Evolutionary conservation across 2,113 vertebrate species (phyloP).

Genomic region (Pipa parva): DNA sequence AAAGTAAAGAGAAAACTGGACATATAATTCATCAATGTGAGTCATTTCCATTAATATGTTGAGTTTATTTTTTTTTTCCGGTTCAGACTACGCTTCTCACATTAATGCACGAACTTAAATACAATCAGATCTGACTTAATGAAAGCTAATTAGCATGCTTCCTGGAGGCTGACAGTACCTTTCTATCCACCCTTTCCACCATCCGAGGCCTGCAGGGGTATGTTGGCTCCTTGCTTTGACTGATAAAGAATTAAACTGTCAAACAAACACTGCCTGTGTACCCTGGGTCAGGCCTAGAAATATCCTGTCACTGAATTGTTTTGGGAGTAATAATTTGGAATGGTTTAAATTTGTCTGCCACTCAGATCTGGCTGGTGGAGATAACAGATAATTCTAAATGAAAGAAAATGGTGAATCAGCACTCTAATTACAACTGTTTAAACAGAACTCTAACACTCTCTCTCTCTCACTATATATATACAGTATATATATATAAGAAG

Average conservation of each 20-base stretch:
- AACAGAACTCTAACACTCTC: too few species aligned
- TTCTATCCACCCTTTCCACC: conserved; percentile 28
- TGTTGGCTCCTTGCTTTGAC: conserved; percentile 20
- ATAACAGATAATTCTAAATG: conserved; percentile 25
- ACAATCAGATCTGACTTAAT: conserved; percentile 31
- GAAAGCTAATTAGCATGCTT: conserved; percentile 27
- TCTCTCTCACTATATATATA: too few species aligned
- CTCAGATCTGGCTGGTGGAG: conserved; percentile 20
- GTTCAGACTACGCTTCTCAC: neutral
- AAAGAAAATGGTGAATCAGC: conserved; percentile 7
- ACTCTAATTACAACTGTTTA: neutral
- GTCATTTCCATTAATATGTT: too few species aligned
- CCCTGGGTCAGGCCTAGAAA: conserved; percentile 20
- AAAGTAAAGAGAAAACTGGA: too few species aligned
- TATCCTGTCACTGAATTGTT: conserved; percentile 32
- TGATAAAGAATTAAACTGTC: conserved; percentile 42
- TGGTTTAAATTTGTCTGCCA: conserved; percentile 20
- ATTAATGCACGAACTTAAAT: conserved; percentile 8
- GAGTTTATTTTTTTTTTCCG: neutral
- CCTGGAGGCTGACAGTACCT: conserved; percentile 24
- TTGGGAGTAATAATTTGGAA: conserved; percentile 20
- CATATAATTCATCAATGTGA: too few species aligned
- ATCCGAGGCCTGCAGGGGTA: conserved; percentile 18
- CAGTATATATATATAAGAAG: too few species aligned
- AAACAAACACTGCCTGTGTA: conserved; percentile 31